Percentiles rank a stretch among this genome's conserved stretches.
Evolutionary conservation across 2,797 vertebrate species (phyloP).

Genomic region (Scolopax bukidnonensis): DNA sequence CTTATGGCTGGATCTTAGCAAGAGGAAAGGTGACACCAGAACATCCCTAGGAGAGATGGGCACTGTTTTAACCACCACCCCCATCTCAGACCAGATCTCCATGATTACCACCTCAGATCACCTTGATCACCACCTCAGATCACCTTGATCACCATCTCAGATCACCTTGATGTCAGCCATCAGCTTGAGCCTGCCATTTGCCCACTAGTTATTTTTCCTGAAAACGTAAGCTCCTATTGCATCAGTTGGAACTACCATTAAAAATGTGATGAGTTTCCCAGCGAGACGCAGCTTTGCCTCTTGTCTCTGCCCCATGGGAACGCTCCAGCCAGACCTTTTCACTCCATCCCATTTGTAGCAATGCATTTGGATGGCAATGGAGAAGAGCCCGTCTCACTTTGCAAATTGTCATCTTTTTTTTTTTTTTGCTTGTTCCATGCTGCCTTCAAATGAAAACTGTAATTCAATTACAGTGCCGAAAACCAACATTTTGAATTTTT

Average conservation of each 20-base stretch:
- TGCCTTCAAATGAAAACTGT: constrained; percentile 38
- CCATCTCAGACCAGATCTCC: background rate
- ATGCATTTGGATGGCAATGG: rapidly evolving
- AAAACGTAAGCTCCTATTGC: background rate
- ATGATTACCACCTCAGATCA: background rate
- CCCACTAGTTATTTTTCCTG: background rate
- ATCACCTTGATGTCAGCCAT: background rate
- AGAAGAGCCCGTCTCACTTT: background rate
- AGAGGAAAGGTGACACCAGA: background rate
- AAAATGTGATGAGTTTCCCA: background rate
- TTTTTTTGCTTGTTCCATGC: constrained; percentile 8
- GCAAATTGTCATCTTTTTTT: background rate
- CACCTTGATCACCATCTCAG: no score
- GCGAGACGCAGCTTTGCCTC: background rate
- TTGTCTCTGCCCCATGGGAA: background rate
- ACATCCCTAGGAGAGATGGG: background rate
- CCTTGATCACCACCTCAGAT: background rate
- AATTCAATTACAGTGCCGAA: constrained; percentile 40
- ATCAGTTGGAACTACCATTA: background rate
- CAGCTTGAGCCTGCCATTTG: background rate
- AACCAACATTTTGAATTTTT: constrained; percentile 52
- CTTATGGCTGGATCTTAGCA: background rate
- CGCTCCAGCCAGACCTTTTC: rapidly evolving
- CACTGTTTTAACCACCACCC: background rate
- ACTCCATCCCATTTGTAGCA: background rate